A percentile compares a stretch with the other conserved stretches of the same genome.
Evolutionary conservation across 2,113 vertebrate species (phyloP).

Genomic region (Notarius lentiginosus): DNA sequence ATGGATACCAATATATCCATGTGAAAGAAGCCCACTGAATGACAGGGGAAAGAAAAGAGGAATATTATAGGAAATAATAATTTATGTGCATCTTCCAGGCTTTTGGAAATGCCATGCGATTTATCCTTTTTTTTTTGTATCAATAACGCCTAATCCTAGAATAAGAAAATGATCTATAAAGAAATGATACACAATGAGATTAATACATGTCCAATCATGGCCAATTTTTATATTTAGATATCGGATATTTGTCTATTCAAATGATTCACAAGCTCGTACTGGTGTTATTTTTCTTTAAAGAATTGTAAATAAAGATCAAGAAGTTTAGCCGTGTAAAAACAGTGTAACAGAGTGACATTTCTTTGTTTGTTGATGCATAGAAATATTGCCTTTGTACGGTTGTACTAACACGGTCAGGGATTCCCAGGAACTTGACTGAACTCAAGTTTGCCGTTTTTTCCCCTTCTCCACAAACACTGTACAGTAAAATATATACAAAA

Average conservation of each 20-base stretch:
- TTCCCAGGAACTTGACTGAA: constrained; percentile 19
- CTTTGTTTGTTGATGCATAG: constrained; percentile 29
- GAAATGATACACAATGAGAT: not conserved
- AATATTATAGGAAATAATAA: not conserved
- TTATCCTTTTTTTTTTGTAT: not conserved
- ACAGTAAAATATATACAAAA: constrained; percentile 30
- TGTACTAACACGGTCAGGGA: constrained; percentile 49
- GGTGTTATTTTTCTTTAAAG: not conserved
- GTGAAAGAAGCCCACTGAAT: not conserved
- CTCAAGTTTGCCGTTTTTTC: constrained; percentile 34
- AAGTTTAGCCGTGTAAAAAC: not conserved
- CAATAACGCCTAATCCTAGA: not conserved
- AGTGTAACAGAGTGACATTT: not conserved
- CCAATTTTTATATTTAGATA: not conserved
- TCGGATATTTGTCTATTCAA: not conserved
- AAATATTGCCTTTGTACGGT: constrained; percentile 35
- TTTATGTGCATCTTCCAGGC: not conserved
- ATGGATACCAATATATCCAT: not conserved
- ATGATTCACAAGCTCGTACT: not conserved
- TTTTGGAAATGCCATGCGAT: not conserved
- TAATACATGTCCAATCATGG: not conserved
- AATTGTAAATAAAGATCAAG: not conserved
- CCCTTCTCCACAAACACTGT: constrained; percentile 42
- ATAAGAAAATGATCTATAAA: not conserved
- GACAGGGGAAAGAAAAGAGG: not conserved